A percentile compares a stretch with the other conserved stretches of the same genome.
Conservation (phyloP, 2,888 invertebrate species). For the Teleiodes luculella region DNA sequence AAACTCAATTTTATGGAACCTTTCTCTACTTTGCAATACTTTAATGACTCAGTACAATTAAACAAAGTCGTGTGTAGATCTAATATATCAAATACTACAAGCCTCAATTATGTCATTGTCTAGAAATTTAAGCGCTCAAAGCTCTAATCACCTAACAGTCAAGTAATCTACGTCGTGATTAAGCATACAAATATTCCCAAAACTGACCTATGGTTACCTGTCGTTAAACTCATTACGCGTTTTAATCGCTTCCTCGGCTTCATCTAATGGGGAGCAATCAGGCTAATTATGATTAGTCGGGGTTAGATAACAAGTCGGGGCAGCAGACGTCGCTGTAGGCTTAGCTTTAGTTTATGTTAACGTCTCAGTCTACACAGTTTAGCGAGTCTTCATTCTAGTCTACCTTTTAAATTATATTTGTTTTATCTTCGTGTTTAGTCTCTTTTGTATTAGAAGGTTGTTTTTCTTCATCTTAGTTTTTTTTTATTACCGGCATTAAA, state of each 20-base stretch:
- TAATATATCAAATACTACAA: too few species aligned
- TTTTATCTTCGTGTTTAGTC: not conserved
- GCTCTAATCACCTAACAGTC: not conserved
- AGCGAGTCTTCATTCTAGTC: not conserved
- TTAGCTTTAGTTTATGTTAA: conserved; percentile 1
- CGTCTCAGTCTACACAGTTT: conserved; percentile 19
- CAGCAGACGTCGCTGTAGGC: not conserved
- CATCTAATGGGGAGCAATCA: conserved; percentile 39
- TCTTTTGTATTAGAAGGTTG: not conserved
- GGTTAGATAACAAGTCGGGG: conserved; percentile 37
- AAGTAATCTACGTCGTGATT: not conserved
- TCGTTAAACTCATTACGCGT: conserved; percentile 21
- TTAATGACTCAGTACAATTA: too few species aligned
- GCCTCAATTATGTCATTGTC: not conserved
- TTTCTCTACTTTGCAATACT: too few species aligned
- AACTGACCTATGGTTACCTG: conserved; percentile 1
- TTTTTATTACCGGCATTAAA: not conserved
- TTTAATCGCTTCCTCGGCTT: conserved; percentile 20
- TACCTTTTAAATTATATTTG: not conserved
- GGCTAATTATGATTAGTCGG: conserved; percentile 36
- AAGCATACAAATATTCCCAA: not conserved
- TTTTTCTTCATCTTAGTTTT: not conserved
- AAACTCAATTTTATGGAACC: too few species aligned
- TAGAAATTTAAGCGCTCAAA: not conserved
- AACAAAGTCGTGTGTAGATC: too few species aligned